Conservation (phyloP, 2,888 invertebrate genomes). For the Acholoe squamosa region DNA sequence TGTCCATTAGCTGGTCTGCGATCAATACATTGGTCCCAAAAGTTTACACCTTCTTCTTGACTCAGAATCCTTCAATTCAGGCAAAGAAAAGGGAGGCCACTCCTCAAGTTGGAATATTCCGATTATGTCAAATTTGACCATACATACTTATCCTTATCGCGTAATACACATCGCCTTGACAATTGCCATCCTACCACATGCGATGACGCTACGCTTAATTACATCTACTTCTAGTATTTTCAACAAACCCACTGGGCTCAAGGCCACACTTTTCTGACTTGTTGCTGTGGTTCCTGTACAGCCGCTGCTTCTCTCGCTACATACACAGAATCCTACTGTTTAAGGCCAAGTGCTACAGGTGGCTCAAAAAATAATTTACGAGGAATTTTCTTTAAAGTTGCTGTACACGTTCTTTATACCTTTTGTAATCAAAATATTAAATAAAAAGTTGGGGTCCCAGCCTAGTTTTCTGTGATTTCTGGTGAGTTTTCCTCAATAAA, state of each 20-base stretch:
- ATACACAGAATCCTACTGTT: not conserved
- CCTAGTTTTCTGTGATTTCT: no score
- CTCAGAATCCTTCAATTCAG: not conserved
- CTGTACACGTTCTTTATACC: no score
- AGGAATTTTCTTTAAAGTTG: no score
- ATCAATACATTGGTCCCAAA: constrained; percentile 36
- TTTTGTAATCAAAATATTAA: no score
- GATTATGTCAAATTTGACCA: not conserved
- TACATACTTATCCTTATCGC: not conserved
- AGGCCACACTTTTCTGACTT: not conserved
- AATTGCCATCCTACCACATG: not conserved
- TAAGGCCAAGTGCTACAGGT: no score
- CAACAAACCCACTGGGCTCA: not conserved
- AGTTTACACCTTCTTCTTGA: not conserved
- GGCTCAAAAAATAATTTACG: no score
- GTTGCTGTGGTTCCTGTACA: not conserved
- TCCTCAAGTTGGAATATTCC: not conserved
- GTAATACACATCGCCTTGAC: not conserved
- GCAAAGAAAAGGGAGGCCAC: not conserved
- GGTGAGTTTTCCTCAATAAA: no score
- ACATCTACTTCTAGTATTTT: not conserved
- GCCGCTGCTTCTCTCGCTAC: not conserved
- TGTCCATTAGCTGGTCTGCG: not conserved
- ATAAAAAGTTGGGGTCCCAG: no score
- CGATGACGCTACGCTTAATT: not conserved